Conservation (phyloP, 2,888 invertebrate genomes). For the Mongoloraphidia duomilia region DNA sequence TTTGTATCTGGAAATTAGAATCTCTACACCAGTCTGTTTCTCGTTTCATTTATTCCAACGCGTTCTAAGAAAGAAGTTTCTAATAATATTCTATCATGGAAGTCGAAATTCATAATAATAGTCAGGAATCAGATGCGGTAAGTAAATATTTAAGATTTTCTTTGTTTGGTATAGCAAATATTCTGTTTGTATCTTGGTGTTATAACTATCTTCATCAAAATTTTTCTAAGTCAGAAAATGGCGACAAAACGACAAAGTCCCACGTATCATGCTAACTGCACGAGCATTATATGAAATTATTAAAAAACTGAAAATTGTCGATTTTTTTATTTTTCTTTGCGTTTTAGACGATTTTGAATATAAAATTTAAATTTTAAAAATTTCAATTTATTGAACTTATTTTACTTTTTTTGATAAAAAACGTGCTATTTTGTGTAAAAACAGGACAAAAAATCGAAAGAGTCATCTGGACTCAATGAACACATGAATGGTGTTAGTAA, state of each 20-base stretch:
- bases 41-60: constrained; percentile 1
- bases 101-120: constrained; percentile 45
- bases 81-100: constrained; percentile 40
- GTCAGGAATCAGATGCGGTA: constrained; percentile 43
- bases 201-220: constrained; percentile 29
- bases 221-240: constrained; percentile 77
- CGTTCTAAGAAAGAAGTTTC: too few species aligned
- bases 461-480: constrained; percentile 20
- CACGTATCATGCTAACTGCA: constrained; percentile 23
- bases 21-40: background rate
- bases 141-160: constrained; percentile 28
- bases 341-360: background rate
- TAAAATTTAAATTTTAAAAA: constrained; percentile 5
- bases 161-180: too few species aligned
- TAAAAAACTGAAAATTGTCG: background rate
- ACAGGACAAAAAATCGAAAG: constrained; percentile 4
- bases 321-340: background rate
- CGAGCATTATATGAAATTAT: background rate
- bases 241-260: constrained; percentile 62
- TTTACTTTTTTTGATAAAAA: background rate
- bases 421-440: background rate
- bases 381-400: constrained; percentile 5
- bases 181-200: too few species aligned
- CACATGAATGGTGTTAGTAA: constrained; percentile 70
- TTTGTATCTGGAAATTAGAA: constrained; percentile 29